Conservation (phyloP, 2,888 invertebrate genomes). For the Cryptophagus acutangulus region DNA sequence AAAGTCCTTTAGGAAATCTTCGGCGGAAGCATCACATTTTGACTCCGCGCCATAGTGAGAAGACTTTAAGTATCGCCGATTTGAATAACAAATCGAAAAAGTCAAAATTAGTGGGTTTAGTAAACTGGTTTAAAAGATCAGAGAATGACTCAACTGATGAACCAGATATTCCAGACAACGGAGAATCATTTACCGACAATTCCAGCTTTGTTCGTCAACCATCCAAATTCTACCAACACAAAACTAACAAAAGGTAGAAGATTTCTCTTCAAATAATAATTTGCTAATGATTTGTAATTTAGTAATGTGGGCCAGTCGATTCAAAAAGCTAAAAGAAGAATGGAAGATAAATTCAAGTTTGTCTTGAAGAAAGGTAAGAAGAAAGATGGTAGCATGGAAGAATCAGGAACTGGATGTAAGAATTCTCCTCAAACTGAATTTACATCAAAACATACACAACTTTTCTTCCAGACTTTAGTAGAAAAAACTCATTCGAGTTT, state of each 20-base stretch:
- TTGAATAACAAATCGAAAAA: slow-evolving; percentile 50
- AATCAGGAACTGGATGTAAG: slow-evolving; percentile 73
- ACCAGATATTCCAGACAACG: slow-evolving; percentile 52
- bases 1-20: slow-evolving; percentile 72
- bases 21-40: slow-evolving; percentile 70
- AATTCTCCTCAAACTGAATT: slow-evolving; percentile 13
- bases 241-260: slow-evolving; percentile 33
- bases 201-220: slow-evolving; percentile 48
- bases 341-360: slow-evolving; percentile 84
- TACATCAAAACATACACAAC: background rate
- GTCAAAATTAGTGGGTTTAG: slow-evolving; percentile 63
- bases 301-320: slow-evolving; percentile 62
- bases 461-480: slow-evolving; percentile 58
- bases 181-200: slow-evolving; percentile 45
- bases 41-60: slow-evolving; percentile 80
- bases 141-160: slow-evolving; percentile 50
- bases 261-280: background rate
- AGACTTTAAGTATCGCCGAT: slow-evolving; percentile 61
- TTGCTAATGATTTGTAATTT: slow-evolving; percentile 14
- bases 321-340: slow-evolving; percentile 77
- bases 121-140: slow-evolving; percentile 58
- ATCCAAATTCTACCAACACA: slow-evolving; percentile 48
- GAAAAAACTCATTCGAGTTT: slow-evolving; percentile 78
- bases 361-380: slow-evolving; percentile 83
- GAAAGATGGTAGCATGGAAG: slow-evolving; percentile 83